Base-by-base conservation (phyloP, 53 echinoderm and acorn worm genomes). In the Holothuria scabra region DNA sequence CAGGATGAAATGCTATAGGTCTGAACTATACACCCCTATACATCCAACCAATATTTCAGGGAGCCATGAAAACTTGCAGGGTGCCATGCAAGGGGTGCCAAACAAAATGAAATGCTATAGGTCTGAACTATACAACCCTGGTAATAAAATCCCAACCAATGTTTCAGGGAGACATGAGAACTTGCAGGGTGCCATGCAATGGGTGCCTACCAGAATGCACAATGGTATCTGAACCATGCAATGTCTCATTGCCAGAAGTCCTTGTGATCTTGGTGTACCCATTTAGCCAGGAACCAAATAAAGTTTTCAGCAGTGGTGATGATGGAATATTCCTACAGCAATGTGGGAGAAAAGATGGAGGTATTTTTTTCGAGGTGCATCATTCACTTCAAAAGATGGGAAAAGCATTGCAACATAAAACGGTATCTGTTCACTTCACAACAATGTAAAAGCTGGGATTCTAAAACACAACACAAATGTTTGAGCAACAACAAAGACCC, bases 251-350 rank as follows among this genome's bases (percentile, higher is more conserved):
- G 44, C 69, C 48, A 48, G 44, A 41, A 46, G 71, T 22, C 48
- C 48, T 71, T 20, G 71, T 48, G 46, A 59, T 28, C 79, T 79
- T 79, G 79, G 79, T 79, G 58, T 58, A 29, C 57, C 79, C 79
- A 79, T 79, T 79, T 12, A 56, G 57, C 79, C 79, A 79, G 48
- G 79, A 56, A 33, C 57, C 57, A 59, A 79, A 59, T 59, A 79
- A 57, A 21, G 59, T 79, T 79, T 79, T 79, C 79, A 79, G 79
- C 57, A 56, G 79, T 55, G 79, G 79, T 46, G 79, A 79, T 48
- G 71, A 71, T 21, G 71, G 71, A 33, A 52, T 13, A 31, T 21
- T 28, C 28, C 31, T 64, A 13, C 25, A 26, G 52, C 1, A 18
- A 52, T 18, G 18, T 52, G 52, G 46, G 28, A 33, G 49, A 79